Percentiles rank a stretch among this genome's conserved stretches.
Evolutionary conservation across 2,888 invertebrate genomes (phyloP).

Genomic region (Mesorhabditis sp.): DNA sequence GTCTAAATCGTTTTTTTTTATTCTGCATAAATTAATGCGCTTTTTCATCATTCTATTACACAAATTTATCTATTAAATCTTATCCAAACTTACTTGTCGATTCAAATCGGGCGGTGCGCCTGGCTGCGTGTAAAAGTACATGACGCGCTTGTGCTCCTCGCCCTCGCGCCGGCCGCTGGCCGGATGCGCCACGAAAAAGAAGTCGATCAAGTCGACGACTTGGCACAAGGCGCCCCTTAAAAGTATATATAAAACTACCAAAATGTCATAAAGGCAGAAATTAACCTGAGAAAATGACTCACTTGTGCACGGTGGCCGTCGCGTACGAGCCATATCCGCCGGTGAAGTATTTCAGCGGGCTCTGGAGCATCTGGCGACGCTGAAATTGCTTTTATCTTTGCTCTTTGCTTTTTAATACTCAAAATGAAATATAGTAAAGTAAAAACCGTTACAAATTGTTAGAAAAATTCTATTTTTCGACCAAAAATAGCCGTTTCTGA

Average conservation of each 20-base stretch:
- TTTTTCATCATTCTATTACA: neutral
- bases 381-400: no score
- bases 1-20: constrained; percentile 61
- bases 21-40: neutral
- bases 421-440: no score
- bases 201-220: constrained; percentile 43
- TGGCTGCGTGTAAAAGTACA: constrained; percentile 47
- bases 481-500: no score
- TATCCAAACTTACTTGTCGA: constrained; percentile 19
- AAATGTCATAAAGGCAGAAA: no score
- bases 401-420: no score
- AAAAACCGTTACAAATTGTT: no score
- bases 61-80: constrained; percentile 3
- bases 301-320: constrained; percentile 7
- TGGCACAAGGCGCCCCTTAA: constrained; percentile 11
- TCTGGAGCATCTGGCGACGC: neutral
- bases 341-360: constrained; percentile 9
- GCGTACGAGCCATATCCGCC: constrained; percentile 9
- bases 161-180: constrained; percentile 48
- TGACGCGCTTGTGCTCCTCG: constrained; percentile 41
- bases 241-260: neutral
- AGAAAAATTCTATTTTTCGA: no score
- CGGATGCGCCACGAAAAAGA: constrained; percentile 51
- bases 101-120: constrained; percentile 28
- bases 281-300: no score